Conservation (phyloP, 2,888 invertebrate species). For the Hipparchia semele region DNA sequence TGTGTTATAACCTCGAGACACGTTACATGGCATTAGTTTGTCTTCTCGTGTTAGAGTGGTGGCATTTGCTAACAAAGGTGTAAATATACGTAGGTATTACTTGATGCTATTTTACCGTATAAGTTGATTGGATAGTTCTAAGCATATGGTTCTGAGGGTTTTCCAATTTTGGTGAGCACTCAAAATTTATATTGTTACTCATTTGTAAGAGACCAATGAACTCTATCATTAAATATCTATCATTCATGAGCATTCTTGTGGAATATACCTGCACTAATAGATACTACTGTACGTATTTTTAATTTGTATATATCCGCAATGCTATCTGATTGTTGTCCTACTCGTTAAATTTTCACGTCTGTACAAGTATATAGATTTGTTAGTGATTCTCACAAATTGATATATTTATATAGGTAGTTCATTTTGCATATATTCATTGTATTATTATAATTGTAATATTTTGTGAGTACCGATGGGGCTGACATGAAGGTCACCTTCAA, state of each 20-base stretch:
- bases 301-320: no score
- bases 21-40: conserved; percentile 30
- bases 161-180: conserved; percentile 8
- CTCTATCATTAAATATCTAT: not conserved
- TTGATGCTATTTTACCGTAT: not conserved
- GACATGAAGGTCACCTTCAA: no score
- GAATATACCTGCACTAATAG: not conserved
- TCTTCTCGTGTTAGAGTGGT: conserved; percentile 18
- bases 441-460: no score
- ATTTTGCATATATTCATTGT: no score
- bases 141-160: not conserved
- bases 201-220: not conserved
- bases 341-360: no score
- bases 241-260: not conserved
- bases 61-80: conserved; percentile 14
- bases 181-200: not conserved
- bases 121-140: conserved; percentile 1
- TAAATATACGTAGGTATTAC: not conserved
- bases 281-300: no score
- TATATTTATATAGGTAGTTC: no score
- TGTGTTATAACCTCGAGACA: conserved; percentile 31
- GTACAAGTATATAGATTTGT: no score
- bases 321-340: no score
- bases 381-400: no score
- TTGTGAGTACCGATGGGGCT: no score